Evolutionary conservation across 2,113 vertebrate genomes (phyloP).

Genomic region (Brachypodius melanocephalos): DNA sequence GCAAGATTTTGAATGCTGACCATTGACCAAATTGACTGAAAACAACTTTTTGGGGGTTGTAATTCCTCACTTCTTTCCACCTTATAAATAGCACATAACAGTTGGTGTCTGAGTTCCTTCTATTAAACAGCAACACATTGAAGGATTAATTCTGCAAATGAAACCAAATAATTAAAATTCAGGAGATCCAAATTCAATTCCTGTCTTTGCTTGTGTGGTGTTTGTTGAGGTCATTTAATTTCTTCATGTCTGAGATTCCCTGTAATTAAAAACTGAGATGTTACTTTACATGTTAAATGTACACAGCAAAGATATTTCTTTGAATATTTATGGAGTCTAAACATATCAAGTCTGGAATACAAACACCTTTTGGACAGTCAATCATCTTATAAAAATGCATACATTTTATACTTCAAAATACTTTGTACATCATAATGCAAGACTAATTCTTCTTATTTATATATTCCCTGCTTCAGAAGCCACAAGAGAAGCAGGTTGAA

Average conservation of each 20-base stretch:
- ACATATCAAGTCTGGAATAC: background rate
- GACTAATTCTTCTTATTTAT: background rate
- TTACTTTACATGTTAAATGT: background rate
- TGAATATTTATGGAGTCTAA: background rate
- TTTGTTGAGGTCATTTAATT: background rate
- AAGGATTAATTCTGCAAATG: background rate
- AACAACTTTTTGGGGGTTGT: background rate
- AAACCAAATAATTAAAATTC: background rate
- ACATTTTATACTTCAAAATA: background rate
- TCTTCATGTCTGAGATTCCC: background rate
- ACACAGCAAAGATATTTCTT: background rate
- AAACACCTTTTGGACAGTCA: background rate
- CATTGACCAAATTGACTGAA: background rate
- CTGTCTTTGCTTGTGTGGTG: background rate
- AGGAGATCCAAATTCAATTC: background rate
- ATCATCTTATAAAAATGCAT: background rate
- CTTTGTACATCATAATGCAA: background rate
- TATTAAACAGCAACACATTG: background rate
- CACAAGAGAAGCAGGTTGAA: background rate
- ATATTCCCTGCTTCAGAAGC: background rate
- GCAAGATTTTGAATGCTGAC: background rate
- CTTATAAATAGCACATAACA: background rate
- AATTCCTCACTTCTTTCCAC: background rate
- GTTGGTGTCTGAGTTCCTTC: background rate
- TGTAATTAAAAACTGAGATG: background rate